Conservation (phyloP, 2,113 vertebrate species). For the Callipepla californica region DNA sequence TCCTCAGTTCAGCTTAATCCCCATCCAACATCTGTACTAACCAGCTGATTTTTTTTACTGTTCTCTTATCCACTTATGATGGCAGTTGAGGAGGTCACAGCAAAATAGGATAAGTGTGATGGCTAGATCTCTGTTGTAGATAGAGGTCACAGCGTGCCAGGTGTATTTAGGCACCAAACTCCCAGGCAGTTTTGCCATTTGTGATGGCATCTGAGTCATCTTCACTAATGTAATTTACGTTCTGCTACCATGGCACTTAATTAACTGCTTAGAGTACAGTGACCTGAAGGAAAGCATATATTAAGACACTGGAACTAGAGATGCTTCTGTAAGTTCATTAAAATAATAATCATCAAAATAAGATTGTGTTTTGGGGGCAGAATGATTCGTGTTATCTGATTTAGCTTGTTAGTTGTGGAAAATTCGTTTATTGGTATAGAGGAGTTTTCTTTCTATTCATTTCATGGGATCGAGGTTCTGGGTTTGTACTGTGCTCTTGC, state of each 20-base stretch:
- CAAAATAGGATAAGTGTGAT: accelerated
- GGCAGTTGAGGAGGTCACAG: background rate
- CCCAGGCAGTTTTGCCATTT: background rate
- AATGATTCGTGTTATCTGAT: background rate
- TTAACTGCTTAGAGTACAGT: background rate
- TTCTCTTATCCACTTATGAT: background rate
- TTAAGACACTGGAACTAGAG: background rate
- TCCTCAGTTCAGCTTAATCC: background rate
- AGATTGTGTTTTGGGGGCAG: background rate
- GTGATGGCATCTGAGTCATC: background rate
- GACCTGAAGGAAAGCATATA: background rate
- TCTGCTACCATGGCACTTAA: background rate
- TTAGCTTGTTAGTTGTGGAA: background rate
- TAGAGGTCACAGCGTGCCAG: background rate
- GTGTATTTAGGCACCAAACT: background rate
- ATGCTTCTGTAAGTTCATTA: background rate
- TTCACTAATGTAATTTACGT: background rate
- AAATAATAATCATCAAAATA: background rate
- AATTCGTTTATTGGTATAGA: background rate
- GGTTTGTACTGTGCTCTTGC: background rate
- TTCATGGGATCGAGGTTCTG: background rate
- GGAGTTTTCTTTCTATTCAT: background rate
- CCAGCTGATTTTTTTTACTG: background rate
- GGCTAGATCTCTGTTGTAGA: accelerated
- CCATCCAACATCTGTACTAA: accelerated